Evolutionary conservation across 2,113 vertebrate species (phyloP).

Genomic region (Seriola rivoliana): DNA sequence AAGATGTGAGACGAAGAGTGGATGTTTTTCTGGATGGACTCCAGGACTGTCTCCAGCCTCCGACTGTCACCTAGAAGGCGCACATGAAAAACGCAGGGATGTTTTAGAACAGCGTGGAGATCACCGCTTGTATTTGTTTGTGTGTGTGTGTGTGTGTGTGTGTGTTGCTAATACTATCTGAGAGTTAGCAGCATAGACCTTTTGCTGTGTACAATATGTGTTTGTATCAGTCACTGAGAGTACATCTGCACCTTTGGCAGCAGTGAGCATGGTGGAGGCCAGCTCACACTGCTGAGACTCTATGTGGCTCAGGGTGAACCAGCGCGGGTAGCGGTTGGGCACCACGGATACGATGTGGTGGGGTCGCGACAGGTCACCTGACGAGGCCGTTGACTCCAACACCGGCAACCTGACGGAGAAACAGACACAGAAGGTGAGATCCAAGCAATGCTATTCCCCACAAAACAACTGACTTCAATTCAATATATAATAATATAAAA

Average conservation of each 20-base stretch:
- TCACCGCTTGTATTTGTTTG: not conserved
- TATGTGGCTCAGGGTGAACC: constrained; percentile 97
- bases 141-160: not conserved
- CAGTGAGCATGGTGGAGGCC: constrained; percentile 95
- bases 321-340: constrained; percentile 96
- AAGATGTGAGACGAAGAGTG: constrained; percentile 97
- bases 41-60: constrained; percentile 95
- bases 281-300: constrained; percentile 97
- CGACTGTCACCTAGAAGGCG: constrained; percentile 90
- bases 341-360: constrained; percentile 99
- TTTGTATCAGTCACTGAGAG: not conserved
- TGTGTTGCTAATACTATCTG: not conserved
- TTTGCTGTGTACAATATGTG: not conserved
- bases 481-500: not conserved
- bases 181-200: not conserved
- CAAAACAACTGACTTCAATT: not conserved
- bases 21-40: constrained; percentile 99
- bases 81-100: constrained; percentile 31
- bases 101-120: not conserved
- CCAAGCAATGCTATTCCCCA: not conserved
- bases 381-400: constrained; percentile 95
- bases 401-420: constrained; percentile 90
- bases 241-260: constrained; percentile 91
- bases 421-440: not conserved
- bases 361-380: constrained; percentile 93